These are phyloP conservation scores for Channa argus DNA, from an alignment of 2,113 vertebrate species.

Conservation along the genomic window DNA sequence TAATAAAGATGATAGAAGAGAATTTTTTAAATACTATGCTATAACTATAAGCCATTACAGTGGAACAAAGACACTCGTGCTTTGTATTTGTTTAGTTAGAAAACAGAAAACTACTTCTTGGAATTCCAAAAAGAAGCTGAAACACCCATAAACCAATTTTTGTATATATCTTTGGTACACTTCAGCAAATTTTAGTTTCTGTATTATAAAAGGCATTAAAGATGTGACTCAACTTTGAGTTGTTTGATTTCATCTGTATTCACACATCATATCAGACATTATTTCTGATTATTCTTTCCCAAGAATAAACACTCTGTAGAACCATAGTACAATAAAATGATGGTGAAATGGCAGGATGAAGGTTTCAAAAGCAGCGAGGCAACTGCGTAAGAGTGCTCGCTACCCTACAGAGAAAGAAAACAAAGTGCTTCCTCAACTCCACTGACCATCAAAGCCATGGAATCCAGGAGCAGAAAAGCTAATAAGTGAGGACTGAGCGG, in stretches of 20 bases:
- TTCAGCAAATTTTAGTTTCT: background rate
- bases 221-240: background rate
- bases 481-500: conserved; percentile 63
- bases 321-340: conserved; percentile 40
- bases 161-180: background rate
- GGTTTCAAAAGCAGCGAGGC: conserved; percentile 69
- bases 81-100: conserved; percentile 54
- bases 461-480: conserved; percentile 68
- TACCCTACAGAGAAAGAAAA: conserved; percentile 78
- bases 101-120: conserved; percentile 32
- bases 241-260: background rate
- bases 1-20: conserved; percentile 61
- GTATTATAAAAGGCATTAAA: background rate
- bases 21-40: conserved; percentile 42
- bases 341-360: conserved; percentile 53
- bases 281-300: too few species aligned
- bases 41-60: conserved; percentile 63
- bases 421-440: conserved; percentile 75
- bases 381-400: conserved; percentile 55
- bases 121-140: too few species aligned
- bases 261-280: conserved; percentile 1
- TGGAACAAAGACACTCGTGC: conserved; percentile 57
- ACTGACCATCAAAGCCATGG: conserved; percentile 76
- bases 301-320: background rate
- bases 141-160: too few species aligned